Conservation (phyloP, 2,888 invertebrate genomes). For the Cephus sareptanus region DNA sequence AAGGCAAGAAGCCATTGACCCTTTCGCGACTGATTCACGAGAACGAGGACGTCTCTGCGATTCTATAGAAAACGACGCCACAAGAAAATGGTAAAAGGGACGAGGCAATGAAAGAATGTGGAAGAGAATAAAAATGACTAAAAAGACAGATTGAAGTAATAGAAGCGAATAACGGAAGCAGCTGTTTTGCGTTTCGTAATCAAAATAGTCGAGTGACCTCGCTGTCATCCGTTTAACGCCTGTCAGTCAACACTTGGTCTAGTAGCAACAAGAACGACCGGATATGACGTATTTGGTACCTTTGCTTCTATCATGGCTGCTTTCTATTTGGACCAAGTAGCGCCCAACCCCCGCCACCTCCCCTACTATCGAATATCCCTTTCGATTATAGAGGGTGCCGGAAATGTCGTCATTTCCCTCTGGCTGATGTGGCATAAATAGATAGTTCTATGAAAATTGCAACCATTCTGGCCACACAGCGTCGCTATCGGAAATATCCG, state of each 20-base stretch:
- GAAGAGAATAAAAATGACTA: background rate
- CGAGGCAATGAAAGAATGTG: background rate
- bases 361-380: slow-evolving; percentile 25
- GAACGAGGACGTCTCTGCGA: background rate
- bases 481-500: slow-evolving; percentile 15
- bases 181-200: background rate
- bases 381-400: slow-evolving; percentile 22
- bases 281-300: slow-evolving; percentile 22
- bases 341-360: slow-evolving; percentile 4
- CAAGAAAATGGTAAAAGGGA: background rate
- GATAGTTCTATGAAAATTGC: slow-evolving; percentile 31
- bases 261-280: slow-evolving; percentile 8
- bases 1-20: background rate
- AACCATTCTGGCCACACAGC: slow-evolving; percentile 2
- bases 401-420: slow-evolving; percentile 22
- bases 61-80: background rate
- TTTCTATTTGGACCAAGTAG: slow-evolving; percentile 9
- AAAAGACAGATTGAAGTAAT: background rate
- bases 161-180: background rate
- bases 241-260: background rate
- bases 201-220: background rate
- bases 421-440: slow-evolving; percentile 24
- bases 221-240: background rate
- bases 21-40: background rate
- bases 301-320: background rate